Evolutionary conservation across 1,140 invertebrate species (phyloP).

Genomic region (Drosophila nigromelanica): DNA sequence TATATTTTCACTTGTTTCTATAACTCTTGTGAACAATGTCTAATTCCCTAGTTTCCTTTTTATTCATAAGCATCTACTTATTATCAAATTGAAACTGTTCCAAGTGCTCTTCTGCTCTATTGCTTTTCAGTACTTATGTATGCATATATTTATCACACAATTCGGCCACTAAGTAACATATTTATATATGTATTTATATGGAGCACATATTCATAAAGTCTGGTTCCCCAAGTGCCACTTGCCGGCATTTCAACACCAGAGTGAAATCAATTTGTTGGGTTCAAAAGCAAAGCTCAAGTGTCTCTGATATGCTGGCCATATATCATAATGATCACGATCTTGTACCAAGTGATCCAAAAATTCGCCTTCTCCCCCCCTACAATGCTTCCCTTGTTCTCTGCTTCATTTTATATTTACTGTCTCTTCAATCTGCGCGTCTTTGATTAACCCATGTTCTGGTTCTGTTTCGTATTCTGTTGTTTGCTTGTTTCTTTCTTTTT

Average conservation of each 20-base stretch:
- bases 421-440: slow-evolving; percentile 12
- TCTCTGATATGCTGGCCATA: slow-evolving; percentile 39
- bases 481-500: background rate
- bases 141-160: too few relatives aligned
- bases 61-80: too few relatives aligned
- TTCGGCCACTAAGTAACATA: background rate
- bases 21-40: background rate
- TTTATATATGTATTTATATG: slow-evolving; percentile 2
- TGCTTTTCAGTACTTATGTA: too few relatives aligned
- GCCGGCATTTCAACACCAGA: slow-evolving; percentile 65
- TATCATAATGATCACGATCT: slow-evolving; percentile 70
- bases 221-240: slow-evolving; percentile 65
- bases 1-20: background rate
- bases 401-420: background rate
- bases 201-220: slow-evolving; percentile 20
- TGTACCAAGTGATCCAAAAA: background rate
- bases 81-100: too few relatives aligned
- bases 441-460: slow-evolving; percentile 13
- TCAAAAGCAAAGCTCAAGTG: slow-evolving; percentile 69
- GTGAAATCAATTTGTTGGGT: slow-evolving; percentile 71
- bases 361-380: background rate
- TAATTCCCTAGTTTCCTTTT: too few relatives aligned
- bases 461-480: background rate
- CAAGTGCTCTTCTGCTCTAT: background rate
- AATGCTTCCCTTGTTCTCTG: background rate